Conservation (phyloP, 2,888 invertebrate species). For the Notodonta ziczac region DNA sequence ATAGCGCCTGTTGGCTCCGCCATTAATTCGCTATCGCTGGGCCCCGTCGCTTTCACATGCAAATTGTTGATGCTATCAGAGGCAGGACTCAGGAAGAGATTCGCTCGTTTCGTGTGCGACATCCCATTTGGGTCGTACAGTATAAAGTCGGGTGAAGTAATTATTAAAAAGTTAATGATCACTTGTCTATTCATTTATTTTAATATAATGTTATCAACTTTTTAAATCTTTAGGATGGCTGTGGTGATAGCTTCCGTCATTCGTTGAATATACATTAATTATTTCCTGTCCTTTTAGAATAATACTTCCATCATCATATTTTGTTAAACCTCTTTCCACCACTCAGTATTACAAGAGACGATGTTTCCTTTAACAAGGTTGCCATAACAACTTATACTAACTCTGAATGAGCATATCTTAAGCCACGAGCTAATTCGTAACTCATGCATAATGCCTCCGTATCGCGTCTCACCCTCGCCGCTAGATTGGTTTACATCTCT, state of each 20-base stretch:
- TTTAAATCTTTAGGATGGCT: no score
- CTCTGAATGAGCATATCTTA: not conserved
- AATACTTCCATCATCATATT: no score
- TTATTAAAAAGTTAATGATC: not conserved
- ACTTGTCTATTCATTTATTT: not conserved
- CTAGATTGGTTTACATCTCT: conserved; percentile 15
- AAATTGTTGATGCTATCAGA: conserved; percentile 29
- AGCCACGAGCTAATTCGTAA: conserved; percentile 20
- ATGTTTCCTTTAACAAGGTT: not conserved
- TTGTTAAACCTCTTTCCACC: no score
- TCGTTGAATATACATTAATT: no score
- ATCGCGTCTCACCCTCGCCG: conserved; percentile 8
- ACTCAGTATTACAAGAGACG: no score
- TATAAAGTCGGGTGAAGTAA: not conserved
- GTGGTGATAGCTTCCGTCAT: no score
- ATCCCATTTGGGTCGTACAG: not conserved
- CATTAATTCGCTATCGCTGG: conserved; percentile 27
- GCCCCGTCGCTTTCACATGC: conserved; percentile 42
- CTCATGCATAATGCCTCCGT: conserved; percentile 19
- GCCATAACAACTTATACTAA: not conserved
- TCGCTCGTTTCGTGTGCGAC: not conserved
- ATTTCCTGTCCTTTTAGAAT: no score
- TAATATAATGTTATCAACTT: no score
- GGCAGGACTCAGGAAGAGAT: not conserved
- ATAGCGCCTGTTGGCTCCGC: conserved; percentile 27